Evolutionary conservation across 2,113 vertebrate species (phyloP).

Genomic region (Ciconia maguari): DNA sequence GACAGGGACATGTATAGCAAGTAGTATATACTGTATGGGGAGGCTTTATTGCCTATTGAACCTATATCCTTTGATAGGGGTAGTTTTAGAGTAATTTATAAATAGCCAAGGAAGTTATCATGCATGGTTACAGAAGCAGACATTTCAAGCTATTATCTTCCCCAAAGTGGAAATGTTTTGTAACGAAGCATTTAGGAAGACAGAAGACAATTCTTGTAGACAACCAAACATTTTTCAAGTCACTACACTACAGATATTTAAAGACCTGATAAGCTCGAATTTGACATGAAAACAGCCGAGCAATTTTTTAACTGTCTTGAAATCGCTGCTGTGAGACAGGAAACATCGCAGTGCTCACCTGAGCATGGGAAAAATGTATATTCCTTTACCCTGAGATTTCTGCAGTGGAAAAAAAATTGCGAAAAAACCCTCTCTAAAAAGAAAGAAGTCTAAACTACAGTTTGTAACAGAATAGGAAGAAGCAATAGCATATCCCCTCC

Average conservation of each 20-base stretch:
- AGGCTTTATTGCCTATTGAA: background rate
- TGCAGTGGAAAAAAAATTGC: background rate
- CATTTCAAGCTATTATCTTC: background rate
- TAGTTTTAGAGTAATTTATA: background rate
- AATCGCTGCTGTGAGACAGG: background rate
- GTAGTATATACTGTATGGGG: background rate
- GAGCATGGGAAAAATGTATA: background rate
- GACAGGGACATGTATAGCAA: background rate
- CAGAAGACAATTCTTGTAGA: background rate
- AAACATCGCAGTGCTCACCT: background rate
- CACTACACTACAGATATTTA: background rate
- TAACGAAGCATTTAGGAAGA: background rate
- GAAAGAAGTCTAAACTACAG: background rate
- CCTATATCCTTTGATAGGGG: background rate
- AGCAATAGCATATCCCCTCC: background rate
- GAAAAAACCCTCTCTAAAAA: background rate
- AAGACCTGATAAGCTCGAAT: background rate
- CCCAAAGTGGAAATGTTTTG: background rate
- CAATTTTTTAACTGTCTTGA: background rate
- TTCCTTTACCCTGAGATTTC: background rate
- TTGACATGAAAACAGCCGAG: constrained; percentile 6
- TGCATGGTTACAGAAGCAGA: background rate
- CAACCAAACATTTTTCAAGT: background rate
- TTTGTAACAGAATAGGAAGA: background rate
- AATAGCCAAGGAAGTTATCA: background rate